A percentile compares a stretch with the other conserved stretches of the same genome.
These are phyloP conservation scores for Hypolimnas misippus DNA, from an alignment of 2,888 invertebrate species.

Conservation along the genomic window DNA sequence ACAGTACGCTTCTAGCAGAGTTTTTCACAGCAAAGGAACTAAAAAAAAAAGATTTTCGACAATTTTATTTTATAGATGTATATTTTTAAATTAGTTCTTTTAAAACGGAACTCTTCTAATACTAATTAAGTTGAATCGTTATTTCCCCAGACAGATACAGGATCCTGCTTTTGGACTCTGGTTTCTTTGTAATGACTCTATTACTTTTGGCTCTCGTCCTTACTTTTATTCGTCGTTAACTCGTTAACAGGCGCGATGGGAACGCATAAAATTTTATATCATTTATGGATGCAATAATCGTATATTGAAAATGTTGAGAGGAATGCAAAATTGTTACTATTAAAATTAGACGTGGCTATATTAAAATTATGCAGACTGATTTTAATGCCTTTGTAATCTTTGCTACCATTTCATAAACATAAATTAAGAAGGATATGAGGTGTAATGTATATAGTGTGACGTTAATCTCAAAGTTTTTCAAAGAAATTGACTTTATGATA, in stretches of 20 bases:
- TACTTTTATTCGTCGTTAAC: slow-evolving; percentile 25
- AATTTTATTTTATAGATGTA: neutral
- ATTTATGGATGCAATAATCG: slow-evolving; percentile 39
- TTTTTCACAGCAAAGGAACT: too few species aligned
- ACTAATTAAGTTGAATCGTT: neutral
- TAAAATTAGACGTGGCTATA: neutral
- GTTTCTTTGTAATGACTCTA: slow-evolving; percentile 12
- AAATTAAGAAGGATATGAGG: neutral
- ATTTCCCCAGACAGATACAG: neutral
- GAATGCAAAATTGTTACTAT: slow-evolving; percentile 18
- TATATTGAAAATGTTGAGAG: slow-evolving; percentile 22
- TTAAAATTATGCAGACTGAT: neutral
- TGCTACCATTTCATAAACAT: neutral
- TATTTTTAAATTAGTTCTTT: neutral
- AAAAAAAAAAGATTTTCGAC: neutral
- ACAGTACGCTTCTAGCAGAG: too few species aligned
- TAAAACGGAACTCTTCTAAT: too few species aligned
- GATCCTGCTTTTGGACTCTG: neutral
- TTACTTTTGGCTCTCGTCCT: slow-evolving; percentile 5
- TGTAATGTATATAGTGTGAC: neutral
- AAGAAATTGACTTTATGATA: too few species aligned
- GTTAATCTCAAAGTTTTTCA: too few species aligned
- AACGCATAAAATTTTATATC: slow-evolving; percentile 34
- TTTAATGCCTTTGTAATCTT: neutral
- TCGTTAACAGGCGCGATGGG: slow-evolving; percentile 23